phyloP scores from a whole-genome alignment of 2,113 vertebrate genomes.

The Mustelus asterias region DNA sequence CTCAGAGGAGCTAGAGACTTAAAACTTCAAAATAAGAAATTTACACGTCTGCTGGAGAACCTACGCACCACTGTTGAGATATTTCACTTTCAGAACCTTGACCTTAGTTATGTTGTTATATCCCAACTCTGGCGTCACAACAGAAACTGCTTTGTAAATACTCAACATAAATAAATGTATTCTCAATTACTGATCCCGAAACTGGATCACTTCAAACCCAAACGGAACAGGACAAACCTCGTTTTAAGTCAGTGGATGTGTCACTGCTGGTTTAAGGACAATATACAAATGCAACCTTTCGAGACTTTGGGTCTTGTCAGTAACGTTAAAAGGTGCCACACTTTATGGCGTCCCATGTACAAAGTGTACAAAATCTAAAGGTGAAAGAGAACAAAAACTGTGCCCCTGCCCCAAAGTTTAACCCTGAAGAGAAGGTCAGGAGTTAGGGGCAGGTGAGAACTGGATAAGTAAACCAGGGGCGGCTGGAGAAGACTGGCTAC shows the following conservation, averaged over 20 bases:
- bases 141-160: neutral
- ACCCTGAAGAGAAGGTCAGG: neutral
- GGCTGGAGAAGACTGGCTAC: neutral
- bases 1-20: neutral
- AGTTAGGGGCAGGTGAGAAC: neutral
- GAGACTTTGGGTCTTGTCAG: neutral
- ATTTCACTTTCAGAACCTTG: neutral
- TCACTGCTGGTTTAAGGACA: neutral
- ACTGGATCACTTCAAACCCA: neutral
- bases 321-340: neutral
- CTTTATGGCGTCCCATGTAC: neutral
- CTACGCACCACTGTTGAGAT: neutral
- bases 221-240: neutral
- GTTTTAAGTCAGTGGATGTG: neutral
- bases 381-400: neutral
- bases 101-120: neutral
- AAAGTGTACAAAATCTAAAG: neutral
- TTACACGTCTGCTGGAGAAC: neutral
- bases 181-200: neutral
- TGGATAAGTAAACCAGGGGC: neutral
- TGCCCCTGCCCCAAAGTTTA: too few relatives aligned
- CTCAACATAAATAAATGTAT: neutral
- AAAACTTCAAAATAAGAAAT: neutral
- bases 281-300: neutral
- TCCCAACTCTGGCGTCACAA: neutral